Base-by-base conservation (phyloP, 2,797 vertebrate genomes). In the Rhabdophis nuchalis region DNA sequence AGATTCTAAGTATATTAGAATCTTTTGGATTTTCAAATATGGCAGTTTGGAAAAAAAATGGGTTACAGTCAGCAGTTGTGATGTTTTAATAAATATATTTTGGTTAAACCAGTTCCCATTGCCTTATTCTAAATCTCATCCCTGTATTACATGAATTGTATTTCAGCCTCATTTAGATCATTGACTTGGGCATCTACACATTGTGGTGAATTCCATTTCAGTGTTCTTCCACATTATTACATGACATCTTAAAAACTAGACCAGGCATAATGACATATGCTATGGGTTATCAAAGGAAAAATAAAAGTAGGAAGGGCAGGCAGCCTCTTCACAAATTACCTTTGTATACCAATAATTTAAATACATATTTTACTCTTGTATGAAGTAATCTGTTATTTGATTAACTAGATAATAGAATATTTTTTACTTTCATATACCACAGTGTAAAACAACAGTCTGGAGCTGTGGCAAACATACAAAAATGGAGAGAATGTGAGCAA, bases 31-130 rank as follows among this genome's bases (percentile, higher is more conserved):
- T 90, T 90, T 88, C 85, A 50, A 68, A 72, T 54, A 60, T 68
- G 52, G 11, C 64, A 58, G 16, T 85, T 91, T 93, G 9, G 23
- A 56, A 18, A 82, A 18, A 61, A 61, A 54, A 25, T 91, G 92
- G 46, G 64, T 88, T 94, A 91, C 87, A 82, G 90, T 58, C 85
- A 94, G 92, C 14, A 13, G 18, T 92, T 50, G 88, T 94, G 94
- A 36, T 88, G 93, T 85, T 90, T 93, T 54, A 91, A 85, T 86
- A 85, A 46, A 91, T 18, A 82, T 36, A 23, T 36, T 29, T 7
- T 85, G 68, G 87, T 72, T 57, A 36, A 85, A 20, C 36, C 14
- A 32, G 50, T 32, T 29, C 29, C 54, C 10, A 11, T 14, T 13
- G 2, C 5, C 36, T 88, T 60, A 50, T 36, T 58, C 85, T 7